Evolutionary conservation across 2,113 vertebrate species (phyloP), one percentile per base, ranked within the genome.

Genomic region (Fulmarus glacialis): DNA sequence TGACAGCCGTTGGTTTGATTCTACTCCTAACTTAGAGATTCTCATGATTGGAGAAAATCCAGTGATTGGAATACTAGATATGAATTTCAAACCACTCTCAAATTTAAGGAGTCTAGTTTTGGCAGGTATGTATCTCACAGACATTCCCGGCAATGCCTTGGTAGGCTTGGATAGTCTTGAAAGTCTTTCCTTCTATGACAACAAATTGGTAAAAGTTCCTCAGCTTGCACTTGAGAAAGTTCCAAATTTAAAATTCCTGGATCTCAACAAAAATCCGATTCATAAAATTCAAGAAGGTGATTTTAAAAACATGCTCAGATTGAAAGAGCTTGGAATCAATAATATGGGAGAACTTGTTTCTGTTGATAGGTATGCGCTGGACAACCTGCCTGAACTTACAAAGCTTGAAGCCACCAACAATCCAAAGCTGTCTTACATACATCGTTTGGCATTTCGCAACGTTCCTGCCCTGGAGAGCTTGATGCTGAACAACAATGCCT

Each of bases 11-110:
- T 99, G 99, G 99, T 99, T 99, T 98, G 99, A 99, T 94, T 98
- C 99, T 5, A 99, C 99, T 6, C 99, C 99, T 64, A 99, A 99
- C 93, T 94, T 99, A 59, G 99, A 99, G 97, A 99, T 99, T 52
- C 98, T 99, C 63, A 99, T 99, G 99, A 99, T 99, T 90, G 99
- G 99, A 34, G 99, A 99, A 97, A 99, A 99, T 89, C 99, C 99
- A 8, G 99, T 99, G 80, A 98, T 99, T 96, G 99, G 99, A 85
- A 99, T 99, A 87, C 91, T 99, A 75, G 99, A 99, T 92, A 99
- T 99, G 98, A 99, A 99, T 97, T 99, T 99, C 96, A 99, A 98
- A 70, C 99, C 99, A 6, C 98, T 99, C 15, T 98, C 97, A 34
- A 99, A 99, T 91, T 97, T 99, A 93, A 98, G 99, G 93, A 99